Conservation (phyloP, 2,888 invertebrate genomes). For the Zelleria hepariella region DNA sequence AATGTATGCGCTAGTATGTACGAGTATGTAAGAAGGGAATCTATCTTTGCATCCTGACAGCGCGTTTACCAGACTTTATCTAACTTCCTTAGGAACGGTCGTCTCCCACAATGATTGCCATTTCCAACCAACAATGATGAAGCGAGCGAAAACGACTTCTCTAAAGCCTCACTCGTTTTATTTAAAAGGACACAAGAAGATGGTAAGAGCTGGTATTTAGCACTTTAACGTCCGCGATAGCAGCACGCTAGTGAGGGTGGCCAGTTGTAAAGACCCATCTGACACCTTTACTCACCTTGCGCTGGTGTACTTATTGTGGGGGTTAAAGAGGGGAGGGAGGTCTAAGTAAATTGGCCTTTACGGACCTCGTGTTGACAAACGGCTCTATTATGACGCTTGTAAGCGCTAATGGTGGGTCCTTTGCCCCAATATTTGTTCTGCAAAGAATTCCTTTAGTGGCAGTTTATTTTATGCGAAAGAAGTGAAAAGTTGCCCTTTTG, state of each 20-base stretch:
- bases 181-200: background rate
- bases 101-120: background rate
- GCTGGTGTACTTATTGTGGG: background rate
- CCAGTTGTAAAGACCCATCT: constrained; percentile 19
- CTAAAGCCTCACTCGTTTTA: background rate
- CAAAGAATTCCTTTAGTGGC: constrained; percentile 4
- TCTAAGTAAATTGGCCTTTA: constrained; percentile 19
- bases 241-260: constrained; percentile 18
- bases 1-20: too few relatives aligned
- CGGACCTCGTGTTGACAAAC: constrained; percentile 31
- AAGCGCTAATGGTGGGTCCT: constrained; percentile 12
- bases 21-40: too few relatives aligned
- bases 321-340: constrained; percentile 10
- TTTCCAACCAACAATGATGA: background rate
- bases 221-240: constrained; percentile 34
- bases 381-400: constrained; percentile 28
- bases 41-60: too few relatives aligned
- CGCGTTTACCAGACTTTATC: too few relatives aligned
- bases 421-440: constrained; percentile 22
- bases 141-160: background rate
- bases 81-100: too few relatives aligned
- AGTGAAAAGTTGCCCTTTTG: constrained; percentile 7
- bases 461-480: constrained; percentile 2
- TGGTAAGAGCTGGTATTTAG: constrained; percentile 28
- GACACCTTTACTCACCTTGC: background rate